Percentiles rank a stretch among this genome's conserved stretches.
phyloP scores from a whole-genome alignment of 1,140 invertebrate genomes.

The Adelges cooleyi region DNA sequence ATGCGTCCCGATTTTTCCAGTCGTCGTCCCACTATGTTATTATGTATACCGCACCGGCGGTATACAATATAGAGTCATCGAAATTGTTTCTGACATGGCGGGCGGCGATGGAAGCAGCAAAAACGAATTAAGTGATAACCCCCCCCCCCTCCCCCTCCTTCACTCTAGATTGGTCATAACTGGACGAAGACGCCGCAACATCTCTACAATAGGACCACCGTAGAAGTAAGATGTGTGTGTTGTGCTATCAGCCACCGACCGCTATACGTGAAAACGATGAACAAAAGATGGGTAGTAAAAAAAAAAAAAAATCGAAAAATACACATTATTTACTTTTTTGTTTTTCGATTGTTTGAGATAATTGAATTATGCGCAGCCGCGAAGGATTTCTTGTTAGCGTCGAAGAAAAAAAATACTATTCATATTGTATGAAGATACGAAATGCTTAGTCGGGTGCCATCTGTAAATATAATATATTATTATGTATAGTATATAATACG shows the following conservation, averaged over 20 bases:
- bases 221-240: neutral
- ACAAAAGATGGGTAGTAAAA: neutral
- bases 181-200: constrained; percentile 4
- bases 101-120: neutral
- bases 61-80: constrained; percentile 16
- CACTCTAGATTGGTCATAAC: constrained; percentile 22
- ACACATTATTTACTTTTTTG: too few relatives aligned
- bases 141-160: too few relatives aligned
- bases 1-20: neutral
- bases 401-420: too few relatives aligned
- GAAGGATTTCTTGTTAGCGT: neutral
- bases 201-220: constrained; percentile 12
- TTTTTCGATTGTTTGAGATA: neutral
- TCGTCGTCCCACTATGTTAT: constrained; percentile 1
- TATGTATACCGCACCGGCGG: neutral
- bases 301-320: constrained; percentile 6
- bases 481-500: too few relatives aligned
- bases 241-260: neutral
- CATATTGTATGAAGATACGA: too few relatives aligned
- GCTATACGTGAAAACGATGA: neutral
- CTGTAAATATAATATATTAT: too few relatives aligned
- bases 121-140: constrained; percentile 21
- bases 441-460: too few relatives aligned
- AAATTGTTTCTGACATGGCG: neutral
- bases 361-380: neutral